Percentiles rank a stretch among this genome's conserved stretches.
Conservation (phyloP, 2,888 invertebrate species). For the Dermolepida albohirtum region DNA sequence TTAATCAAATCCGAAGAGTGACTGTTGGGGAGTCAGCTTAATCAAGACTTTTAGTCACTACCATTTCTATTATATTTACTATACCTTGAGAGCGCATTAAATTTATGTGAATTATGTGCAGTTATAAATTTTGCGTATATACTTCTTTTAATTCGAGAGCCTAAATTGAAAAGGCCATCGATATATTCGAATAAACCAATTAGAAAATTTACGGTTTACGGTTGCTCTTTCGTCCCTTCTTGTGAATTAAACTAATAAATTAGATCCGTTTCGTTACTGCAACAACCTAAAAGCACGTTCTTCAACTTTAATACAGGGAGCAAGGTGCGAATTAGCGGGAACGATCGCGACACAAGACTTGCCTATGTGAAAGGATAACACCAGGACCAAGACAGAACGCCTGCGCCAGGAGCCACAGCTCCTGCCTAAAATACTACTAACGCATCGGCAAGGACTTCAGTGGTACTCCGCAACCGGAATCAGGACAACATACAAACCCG, state of each 20-base stretch:
- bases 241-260: slow-evolving; percentile 23
- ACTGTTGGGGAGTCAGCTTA: no score
- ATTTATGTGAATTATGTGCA: no score
- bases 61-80: no score
- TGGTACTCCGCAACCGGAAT: slow-evolving; percentile 15
- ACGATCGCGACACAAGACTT: slow-evolving; percentile 11
- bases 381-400: slow-evolving; percentile 16
- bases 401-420: slow-evolving; percentile 17
- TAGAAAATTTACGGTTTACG: neutral
- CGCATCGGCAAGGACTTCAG: slow-evolving; percentile 22
- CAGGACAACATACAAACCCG: neutral
- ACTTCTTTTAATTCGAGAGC: no score
- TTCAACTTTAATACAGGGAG: slow-evolving; percentile 1
- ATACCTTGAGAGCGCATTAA: no score
- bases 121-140: no score
- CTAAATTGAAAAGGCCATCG: no score
- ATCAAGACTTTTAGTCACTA: no score
- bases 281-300: slow-evolving; percentile 21
- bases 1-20: no score
- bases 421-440: slow-evolving; percentile 24
- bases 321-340: slow-evolving; percentile 28
- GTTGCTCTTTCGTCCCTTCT: slow-evolving; percentile 5
- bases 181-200: no score
- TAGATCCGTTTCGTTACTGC: slow-evolving; percentile 2
- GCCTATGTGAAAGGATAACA: slow-evolving; percentile 18